A percentile compares a stretch with the other conserved stretches of the same genome.
phyloP scores from a whole-genome alignment of 2,888 invertebrate species.

The Tetragonisca angustula region DNA sequence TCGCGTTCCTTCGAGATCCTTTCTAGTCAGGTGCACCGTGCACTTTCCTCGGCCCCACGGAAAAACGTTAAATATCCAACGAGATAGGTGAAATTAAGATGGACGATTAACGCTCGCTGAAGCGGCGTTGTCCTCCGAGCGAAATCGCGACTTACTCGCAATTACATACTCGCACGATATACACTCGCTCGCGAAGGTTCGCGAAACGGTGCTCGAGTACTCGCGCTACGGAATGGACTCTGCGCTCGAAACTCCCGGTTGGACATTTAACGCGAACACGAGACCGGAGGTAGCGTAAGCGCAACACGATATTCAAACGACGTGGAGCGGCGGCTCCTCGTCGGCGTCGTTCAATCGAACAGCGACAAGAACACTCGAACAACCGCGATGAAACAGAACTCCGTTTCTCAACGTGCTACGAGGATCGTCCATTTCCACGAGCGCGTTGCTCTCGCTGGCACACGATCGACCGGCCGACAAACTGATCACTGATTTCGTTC shows the following conservation, averaged over 20 bases:
- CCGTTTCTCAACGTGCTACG: constrained; percentile 5
- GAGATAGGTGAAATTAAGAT: not conserved
- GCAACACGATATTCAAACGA: constrained; percentile 33
- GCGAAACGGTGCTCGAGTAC: not conserved
- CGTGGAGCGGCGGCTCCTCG: constrained; percentile 4
- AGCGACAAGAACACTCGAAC: constrained; percentile 21
- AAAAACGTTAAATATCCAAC: not conserved
- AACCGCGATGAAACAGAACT: constrained; percentile 26
- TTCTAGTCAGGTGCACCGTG: not conserved
- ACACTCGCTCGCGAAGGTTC: not conserved
- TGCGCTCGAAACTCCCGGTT: not conserved
- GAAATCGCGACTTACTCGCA: not conserved
- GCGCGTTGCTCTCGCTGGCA: not conserved
- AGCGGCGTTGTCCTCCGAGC: not conserved
- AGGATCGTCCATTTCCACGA: constrained; percentile 14
- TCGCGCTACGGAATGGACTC: not conserved
- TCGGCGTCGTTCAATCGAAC: constrained; percentile 23
- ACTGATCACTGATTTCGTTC: constrained; percentile 37
- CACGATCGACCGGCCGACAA: not conserved
- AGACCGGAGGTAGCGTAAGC: constrained; percentile 25
- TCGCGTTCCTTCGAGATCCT: not conserved
- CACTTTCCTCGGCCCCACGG: not conserved
- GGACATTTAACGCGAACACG: constrained; percentile 30
- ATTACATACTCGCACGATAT: not conserved
- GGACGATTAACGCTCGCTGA: not conserved